These are phyloP conservation scores for Hirundo rustica DNA, from an alignment of 2,797 vertebrate species.

Conservation along the genomic window DNA sequence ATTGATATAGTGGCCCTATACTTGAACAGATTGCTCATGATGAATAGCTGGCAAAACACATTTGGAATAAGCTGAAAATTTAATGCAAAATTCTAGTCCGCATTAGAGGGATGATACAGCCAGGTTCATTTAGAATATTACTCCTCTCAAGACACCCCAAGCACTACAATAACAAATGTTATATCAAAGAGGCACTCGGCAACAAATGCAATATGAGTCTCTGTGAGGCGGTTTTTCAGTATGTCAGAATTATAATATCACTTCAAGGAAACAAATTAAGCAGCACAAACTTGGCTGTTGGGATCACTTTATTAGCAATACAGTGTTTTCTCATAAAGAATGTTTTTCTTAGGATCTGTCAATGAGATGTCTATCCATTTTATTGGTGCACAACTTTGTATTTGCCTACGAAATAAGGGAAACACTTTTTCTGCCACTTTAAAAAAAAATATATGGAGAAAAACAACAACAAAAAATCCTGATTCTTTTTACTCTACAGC, in stretches of 20 bases:
- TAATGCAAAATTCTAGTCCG: not conserved
- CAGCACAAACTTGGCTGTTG: slow-evolving; percentile 17
- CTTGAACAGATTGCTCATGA: not conserved
- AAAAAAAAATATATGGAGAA: not conserved
- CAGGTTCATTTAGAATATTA: slow-evolving; percentile 64
- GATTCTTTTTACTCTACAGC: not conserved
- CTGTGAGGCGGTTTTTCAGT: slow-evolving; percentile 57
- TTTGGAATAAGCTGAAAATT: slow-evolving; percentile 30
- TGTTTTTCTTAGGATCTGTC: slow-evolving; percentile 6
- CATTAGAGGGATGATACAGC: slow-evolving; percentile 10
- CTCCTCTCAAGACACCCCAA: slow-evolving; percentile 52
- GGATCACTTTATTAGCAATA: slow-evolving; percentile 52
- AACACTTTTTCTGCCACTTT: not conserved
- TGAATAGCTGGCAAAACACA: not conserved
- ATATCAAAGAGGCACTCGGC: slow-evolving; percentile 27
- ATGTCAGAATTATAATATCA: slow-evolving; percentile 57
- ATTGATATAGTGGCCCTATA: not conserved
- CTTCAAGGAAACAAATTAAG: slow-evolving; percentile 68
- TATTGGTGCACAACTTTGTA: not conserved
- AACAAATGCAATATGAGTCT: slow-evolving; percentile 51
- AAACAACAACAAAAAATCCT: not conserved
- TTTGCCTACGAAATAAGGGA: slow-evolving; percentile 19
- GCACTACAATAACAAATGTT: slow-evolving; percentile 47
- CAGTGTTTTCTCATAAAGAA: slow-evolving; percentile 23
- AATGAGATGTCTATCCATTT: not conserved